Base-by-base conservation (phyloP, 2,888 invertebrate species). In the Leptinotarsa haldemani region DNA sequence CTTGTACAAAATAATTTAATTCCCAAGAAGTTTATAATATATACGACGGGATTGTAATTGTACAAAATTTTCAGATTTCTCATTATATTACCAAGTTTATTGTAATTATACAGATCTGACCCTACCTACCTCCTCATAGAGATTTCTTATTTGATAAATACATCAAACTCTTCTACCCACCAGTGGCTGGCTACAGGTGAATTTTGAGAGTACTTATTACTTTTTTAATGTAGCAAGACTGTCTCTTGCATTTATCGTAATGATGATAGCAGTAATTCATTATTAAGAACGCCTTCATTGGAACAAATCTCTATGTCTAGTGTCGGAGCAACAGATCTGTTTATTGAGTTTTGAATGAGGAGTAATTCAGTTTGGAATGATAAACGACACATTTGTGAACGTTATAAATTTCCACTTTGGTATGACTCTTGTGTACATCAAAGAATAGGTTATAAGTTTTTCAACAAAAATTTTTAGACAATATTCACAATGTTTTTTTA, bases 1-100 rank as follows among this genome's bases (percentile, higher is more conserved):
- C 40, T 61, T 30, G 61, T 61, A 61, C 61, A 61, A 16, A 30
- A n/a, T n/a, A 61, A 61, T 61, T 30, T 61, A 61, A 5, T 30
- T n/a, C 30, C 25, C 4, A 61, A 61, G 40, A 61, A 30, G 61
- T 61, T 30, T n/a, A 40, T 30, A 61, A 61, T 40, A 15, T 61
- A 40, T 30, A 61, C 9, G 30, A 40, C 22, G 3, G 4, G 13
- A 56, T 13, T 61, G 40, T 40, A 61, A 40, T 30, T 61, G 61
- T 61, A 61, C 61, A 61, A 61, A 30, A 56, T 18, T 15, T 56
- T 22, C 15, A 56, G 56, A 56, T 56, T 9, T 22, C 15, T 15
- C 15, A 56, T 56, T 22, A 20, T 56, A 56, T 22, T 56, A 56
- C 4, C 22, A 22, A 56, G 18, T 22, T 20, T 18, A 56, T 56